Evolutionary conservation across 2,797 vertebrate genomes (phyloP), one percentile per base, ranked within the genome.

Genomic region (Enteromius paludinosus): DNA sequence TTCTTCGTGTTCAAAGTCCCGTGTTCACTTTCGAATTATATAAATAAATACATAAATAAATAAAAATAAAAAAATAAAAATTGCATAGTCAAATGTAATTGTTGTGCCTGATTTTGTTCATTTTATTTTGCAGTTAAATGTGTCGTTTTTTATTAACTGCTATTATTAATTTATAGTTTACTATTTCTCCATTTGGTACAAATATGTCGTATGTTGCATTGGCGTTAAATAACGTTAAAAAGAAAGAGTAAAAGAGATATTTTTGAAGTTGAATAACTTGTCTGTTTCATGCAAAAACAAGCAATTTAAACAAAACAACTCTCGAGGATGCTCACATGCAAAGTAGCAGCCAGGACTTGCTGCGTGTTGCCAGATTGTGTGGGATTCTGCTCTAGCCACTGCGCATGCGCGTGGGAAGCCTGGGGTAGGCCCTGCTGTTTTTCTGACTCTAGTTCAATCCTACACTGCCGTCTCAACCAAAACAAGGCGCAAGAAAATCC

Each of bases 401-500:
- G 89, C 87, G 90, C 90, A 86, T 86, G 88, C 84, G 84, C 54
- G 8, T 62, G 84, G 78, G 87, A 85, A 89, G 85, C 59, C 76
- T 54, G 72, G 86, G 82, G 82, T 78, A 87, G 91, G 90, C 90
- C 90, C 87, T 87, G 62, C 90, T 91, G 92, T 90, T 75, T 75
- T 83, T 91, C 84, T 85, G 87, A 76, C 92, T 90, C 89, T 88
- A 90, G 87, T 89, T 87, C 86, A 89, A 84, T 85, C 86, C 86
- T 78, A 80, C 91, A 89, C 91, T 92, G 90, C 91, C 90, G 75
- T 90, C 92, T 89, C 87, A 88, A 89, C 90, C 92, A 89, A 90
- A 91, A 89, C 92, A 76, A 89, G 90, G 54, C 86, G 89, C 90
- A 45, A 89, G 91, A 90, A 90, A 89, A 91, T 90, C 90, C 90